Conservation (phyloP, 1,140 invertebrate genomes). For the Formica selysi region DNA sequence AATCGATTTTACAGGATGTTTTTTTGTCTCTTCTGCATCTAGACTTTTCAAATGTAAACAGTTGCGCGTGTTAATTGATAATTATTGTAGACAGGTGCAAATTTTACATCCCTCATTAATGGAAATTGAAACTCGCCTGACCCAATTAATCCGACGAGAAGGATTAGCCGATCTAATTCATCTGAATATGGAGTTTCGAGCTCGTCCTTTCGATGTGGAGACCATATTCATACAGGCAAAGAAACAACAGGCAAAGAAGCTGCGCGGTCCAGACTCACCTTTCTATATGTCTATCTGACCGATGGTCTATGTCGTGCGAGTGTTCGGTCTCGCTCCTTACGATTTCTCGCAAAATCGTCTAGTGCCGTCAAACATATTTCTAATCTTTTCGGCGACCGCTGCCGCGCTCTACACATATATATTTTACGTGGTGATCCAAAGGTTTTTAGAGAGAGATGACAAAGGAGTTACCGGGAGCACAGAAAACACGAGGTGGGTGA, state of each 20-base stretch:
- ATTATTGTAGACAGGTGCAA: slow-evolving; percentile 13
- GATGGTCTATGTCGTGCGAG: slow-evolving; percentile 71
- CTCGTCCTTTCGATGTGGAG: slow-evolving; percentile 45
- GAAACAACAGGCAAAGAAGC: slow-evolving; percentile 5
- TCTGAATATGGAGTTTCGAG: not conserved
- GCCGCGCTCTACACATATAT: slow-evolving; percentile 63
- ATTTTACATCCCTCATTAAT: not conserved
- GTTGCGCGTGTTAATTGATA: not conserved
- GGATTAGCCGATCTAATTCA: not conserved
- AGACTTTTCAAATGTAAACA: not conserved
- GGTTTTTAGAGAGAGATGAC: slow-evolving; percentile 18
- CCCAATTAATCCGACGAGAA: not conserved
- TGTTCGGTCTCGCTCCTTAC: slow-evolving; percentile 83
- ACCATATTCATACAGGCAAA: slow-evolving; percentile 15
- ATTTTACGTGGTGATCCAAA: slow-evolving; percentile 57
- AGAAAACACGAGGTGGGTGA: slow-evolving; percentile 78
- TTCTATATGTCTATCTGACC: slow-evolving; percentile 80
- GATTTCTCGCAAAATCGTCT: slow-evolving; percentile 73
- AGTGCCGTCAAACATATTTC: slow-evolving; percentile 70
- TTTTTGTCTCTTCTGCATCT: not conserved
- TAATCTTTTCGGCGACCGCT: slow-evolving; percentile 63
- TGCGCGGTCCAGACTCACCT: slow-evolving; percentile 74
- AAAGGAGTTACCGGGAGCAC: slow-evolving; percentile 63
- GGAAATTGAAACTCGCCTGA: not conserved
- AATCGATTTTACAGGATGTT: too few species aligned